phyloP scores from a whole-genome alignment of 64 coral and sea anemone species.

The Montipora cactus region DNA sequence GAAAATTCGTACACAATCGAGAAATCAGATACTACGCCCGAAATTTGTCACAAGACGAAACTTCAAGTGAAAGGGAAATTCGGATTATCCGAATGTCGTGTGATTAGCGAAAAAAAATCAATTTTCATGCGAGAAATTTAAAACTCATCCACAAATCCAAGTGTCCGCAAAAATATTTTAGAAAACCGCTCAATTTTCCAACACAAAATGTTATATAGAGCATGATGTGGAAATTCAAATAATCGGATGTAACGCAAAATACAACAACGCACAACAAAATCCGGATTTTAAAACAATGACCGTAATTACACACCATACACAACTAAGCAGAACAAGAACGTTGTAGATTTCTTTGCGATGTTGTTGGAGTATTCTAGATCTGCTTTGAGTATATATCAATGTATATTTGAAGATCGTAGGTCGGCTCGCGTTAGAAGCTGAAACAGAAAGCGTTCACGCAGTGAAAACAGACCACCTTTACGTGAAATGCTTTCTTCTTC shows the following conservation, averaged over 20 bases:
- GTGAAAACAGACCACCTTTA: too few relatives aligned
- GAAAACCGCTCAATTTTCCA: not conserved
- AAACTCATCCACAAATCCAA: not conserved
- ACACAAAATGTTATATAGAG: not conserved
- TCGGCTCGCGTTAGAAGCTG: too few relatives aligned
- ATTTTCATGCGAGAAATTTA: not conserved
- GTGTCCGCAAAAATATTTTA: not conserved
- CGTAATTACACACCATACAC: not conserved
- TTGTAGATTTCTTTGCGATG: too few relatives aligned
- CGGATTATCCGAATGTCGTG: not conserved
- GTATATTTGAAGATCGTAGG: too few relatives aligned
- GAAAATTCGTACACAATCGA: not conserved
- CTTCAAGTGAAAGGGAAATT: not conserved
- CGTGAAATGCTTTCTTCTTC: too few relatives aligned
- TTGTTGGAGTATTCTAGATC: too few relatives aligned
- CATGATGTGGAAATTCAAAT: not conserved
- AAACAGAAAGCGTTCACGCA: too few relatives aligned
- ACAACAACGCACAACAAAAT: not conserved
- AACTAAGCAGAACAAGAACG: too few relatives aligned
- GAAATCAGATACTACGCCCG: not conserved
- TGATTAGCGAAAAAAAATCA: not conserved
- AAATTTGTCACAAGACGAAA: not conserved
- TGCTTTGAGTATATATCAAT: too few relatives aligned
- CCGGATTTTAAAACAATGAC: not conserved
- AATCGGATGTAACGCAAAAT: not conserved